Conservation (phyloP, 1,140 invertebrate genomes). For the Chymomyza costata region DNA sequence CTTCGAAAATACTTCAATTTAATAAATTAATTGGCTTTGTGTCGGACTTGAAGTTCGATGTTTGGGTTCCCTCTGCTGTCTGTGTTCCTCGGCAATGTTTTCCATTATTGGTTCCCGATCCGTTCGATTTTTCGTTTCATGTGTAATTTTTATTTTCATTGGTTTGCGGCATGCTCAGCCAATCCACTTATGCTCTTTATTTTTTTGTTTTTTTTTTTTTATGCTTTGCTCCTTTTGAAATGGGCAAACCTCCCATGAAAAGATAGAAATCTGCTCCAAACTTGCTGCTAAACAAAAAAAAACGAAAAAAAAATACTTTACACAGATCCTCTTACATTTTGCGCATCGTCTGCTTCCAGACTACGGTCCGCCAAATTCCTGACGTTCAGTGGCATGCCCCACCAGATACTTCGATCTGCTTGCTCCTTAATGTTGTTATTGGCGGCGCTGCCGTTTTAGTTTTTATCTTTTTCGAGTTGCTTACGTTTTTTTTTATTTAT, state of each 20-base stretch:
- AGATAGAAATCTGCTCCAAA: constrained; percentile 59
- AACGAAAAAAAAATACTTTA: constrained; percentile 22
- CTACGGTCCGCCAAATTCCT: constrained; percentile 40
- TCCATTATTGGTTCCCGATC: constrained; percentile 11
- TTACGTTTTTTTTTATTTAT: constrained; percentile 26
- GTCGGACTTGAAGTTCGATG: constrained; percentile 44
- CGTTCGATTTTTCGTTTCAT: constrained; percentile 10
- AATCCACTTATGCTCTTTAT: constrained; percentile 3
- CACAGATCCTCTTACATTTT: constrained; percentile 37
- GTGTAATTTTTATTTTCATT: constrained; percentile 19
- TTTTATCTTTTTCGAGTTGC: constrained; percentile 17
- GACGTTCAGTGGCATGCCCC: constrained; percentile 47
- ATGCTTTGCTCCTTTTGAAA: constrained; percentile 40
- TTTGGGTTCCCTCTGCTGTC: not conserved
- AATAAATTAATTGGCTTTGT: constrained; percentile 75
- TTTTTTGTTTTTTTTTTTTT: constrained; percentile 3
- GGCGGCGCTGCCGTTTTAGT: not conserved
- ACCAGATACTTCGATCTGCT: constrained; percentile 7
- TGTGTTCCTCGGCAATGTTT: constrained; percentile 28
- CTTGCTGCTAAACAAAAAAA: constrained; percentile 16
- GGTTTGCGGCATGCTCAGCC: not conserved
- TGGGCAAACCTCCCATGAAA: constrained; percentile 54
- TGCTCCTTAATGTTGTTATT: not conserved
- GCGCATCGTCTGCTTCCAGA: not conserved
- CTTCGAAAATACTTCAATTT: constrained; percentile 72